Evolutionary conservation across 2,888 invertebrate genomes (phyloP).

Genomic region (Tryphoninae sp.): DNA sequence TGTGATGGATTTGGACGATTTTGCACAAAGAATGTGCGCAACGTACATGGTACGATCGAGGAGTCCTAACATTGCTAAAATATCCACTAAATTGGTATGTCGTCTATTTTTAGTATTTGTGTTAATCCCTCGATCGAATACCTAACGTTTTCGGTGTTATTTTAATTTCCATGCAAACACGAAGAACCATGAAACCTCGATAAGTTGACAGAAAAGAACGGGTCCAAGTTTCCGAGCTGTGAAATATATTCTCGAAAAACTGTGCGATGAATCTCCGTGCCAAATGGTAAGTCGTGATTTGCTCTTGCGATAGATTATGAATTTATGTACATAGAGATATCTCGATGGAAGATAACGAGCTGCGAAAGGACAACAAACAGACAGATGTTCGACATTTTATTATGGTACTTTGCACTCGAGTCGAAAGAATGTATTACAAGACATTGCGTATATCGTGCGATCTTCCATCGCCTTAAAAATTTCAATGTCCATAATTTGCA

Average conservation of each 20-base stretch:
- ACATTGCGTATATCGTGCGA: background rate
- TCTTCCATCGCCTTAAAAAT: background rate
- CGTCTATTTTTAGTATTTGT: background rate
- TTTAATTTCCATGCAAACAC: conserved; percentile 5
- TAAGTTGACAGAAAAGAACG: conserved; percentile 16
- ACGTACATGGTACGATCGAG: background rate
- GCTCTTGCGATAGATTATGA: background rate
- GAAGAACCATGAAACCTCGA: conserved; percentile 11
- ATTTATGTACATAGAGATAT: background rate
- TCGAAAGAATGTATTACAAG: conserved; percentile 1
- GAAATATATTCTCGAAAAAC: background rate
- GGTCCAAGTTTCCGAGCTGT: background rate
- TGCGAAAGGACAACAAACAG: too few species aligned
- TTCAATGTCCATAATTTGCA: background rate
- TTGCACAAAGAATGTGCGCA: background rate
- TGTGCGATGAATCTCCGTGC: background rate
- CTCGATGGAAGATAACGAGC: too few species aligned
- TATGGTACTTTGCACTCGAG: background rate
- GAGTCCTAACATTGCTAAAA: background rate
- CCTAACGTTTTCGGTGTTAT: background rate
- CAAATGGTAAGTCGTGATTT: conserved; percentile 15
- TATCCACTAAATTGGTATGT: conserved; percentile 11
- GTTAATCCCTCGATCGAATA: background rate
- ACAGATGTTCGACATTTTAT: too few species aligned
- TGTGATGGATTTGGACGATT: conserved; percentile 1